Conservation (phyloP, 2,888 invertebrate species). For the Trissolcus japonicus region DNA sequence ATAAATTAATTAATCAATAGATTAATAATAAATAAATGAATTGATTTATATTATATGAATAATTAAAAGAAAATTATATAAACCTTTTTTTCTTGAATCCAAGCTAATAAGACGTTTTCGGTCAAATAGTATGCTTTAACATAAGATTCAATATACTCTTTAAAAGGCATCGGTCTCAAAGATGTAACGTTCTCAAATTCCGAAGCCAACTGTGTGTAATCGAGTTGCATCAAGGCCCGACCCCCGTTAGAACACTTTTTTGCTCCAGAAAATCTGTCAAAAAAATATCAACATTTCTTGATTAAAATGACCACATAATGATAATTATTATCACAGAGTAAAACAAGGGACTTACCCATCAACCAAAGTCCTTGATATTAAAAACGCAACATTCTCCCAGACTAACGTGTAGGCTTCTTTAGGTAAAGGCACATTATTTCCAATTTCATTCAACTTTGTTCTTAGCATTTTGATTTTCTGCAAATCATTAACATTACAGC, state of each 20-base stretch:
- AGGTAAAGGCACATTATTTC: conserved; percentile 84
- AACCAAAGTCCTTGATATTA: conserved; percentile 91
- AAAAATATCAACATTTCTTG: neutral
- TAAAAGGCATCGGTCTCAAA: conserved; percentile 89
- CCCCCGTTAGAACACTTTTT: conserved; percentile 98
- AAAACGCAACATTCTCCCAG: conserved; percentile 92
- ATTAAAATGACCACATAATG: neutral
- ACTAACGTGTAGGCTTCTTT: conserved; percentile 83
- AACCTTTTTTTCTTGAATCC: conserved; percentile 89
- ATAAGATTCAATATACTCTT: conserved; percentile 94
- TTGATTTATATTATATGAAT: too few relatives aligned
- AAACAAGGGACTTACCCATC: conserved; percentile 83
- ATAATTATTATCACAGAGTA: neutral
- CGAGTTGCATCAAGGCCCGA: conserved; percentile 97
- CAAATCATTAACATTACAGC: conserved; percentile 41
- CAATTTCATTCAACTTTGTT: conserved; percentile 85
- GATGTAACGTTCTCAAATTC: conserved; percentile 92
- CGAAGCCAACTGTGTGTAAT: conserved; percentile 95
- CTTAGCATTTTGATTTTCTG: conserved; percentile 87
- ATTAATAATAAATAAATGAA: too few relatives aligned
- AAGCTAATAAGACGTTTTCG: conserved; percentile 90
- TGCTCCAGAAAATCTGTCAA: conserved; percentile 86
- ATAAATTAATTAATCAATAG: too few relatives aligned
- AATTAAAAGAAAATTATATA: neutral
- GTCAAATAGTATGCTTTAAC: conserved; percentile 98